Percentiles rank a stretch among this genome's conserved stretches.
Evolutionary conservation across 2,888 invertebrate genomes (phyloP).

Genomic region (Nomada goodeniana): DNA sequence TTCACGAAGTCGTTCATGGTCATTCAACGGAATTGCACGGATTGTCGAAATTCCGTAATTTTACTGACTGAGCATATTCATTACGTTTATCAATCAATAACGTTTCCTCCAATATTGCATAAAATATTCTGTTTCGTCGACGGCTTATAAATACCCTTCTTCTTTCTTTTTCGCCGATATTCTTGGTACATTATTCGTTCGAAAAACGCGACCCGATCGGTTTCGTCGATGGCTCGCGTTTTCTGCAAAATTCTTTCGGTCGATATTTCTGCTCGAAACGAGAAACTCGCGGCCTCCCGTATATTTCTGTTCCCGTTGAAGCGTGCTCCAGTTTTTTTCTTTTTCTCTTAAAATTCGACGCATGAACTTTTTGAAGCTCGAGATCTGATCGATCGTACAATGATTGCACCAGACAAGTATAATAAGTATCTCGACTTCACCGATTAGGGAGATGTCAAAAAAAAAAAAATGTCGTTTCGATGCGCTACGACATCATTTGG

Average conservation of each 20-base stretch:
- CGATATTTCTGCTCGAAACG: background rate
- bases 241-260: background rate
- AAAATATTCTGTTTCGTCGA: background rate
- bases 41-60: background rate
- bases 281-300: background rate
- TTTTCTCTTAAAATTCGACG: too few relatives aligned
- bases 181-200: background rate
- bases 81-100: background rate
- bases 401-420: too few relatives aligned
- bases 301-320: too few relatives aligned
- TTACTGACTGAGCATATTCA: background rate
- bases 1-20: background rate
- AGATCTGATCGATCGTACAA: too few relatives aligned
- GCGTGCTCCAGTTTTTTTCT: too few relatives aligned
- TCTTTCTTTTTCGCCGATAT: background rate
- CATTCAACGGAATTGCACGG: background rate
- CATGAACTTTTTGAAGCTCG: too few relatives aligned
- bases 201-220: background rate
- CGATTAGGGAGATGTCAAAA: background rate
- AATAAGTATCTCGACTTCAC: too few relatives aligned
- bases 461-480: background rate
- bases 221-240: background rate
- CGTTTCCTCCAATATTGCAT: background rate
- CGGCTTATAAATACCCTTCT: background rate
- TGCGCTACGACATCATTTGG: background rate